A percentile compares a stretch with the other conserved stretches of the same genome.
Evolutionary conservation across 2,888 invertebrate genomes (phyloP).

Genomic region (Andrena chrysosceles): DNA sequence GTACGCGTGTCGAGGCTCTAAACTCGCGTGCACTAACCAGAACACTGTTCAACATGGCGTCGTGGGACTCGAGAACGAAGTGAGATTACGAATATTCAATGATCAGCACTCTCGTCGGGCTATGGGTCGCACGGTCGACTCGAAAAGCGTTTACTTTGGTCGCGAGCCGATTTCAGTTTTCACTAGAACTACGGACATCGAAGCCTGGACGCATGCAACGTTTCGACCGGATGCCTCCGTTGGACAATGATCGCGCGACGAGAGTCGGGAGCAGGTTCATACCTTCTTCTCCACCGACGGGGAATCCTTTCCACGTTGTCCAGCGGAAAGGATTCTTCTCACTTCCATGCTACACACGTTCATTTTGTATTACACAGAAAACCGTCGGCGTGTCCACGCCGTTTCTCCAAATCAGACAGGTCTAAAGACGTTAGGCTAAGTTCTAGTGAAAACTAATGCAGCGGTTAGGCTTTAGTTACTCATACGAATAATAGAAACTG

Average conservation of each 20-base stretch:
- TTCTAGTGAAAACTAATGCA: constrained; percentile 81
- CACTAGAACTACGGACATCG: constrained; percentile 76
- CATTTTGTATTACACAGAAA: constrained; percentile 41
- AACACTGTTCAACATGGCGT: not conserved
- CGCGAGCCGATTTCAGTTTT: constrained; percentile 71
- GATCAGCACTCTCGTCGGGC: constrained; percentile 47
- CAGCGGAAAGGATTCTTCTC: constrained; percentile 33
- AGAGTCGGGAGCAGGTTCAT: constrained; percentile 27
- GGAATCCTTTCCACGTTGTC: constrained; percentile 32
- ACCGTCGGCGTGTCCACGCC: constrained; percentile 30
- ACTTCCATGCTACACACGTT: constrained; percentile 55
- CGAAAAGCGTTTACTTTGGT: constrained; percentile 34
- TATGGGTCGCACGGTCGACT: constrained; percentile 66
- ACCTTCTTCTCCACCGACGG: constrained; percentile 33
- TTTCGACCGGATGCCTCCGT: constrained; percentile 1
- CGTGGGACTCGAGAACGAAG: not conserved
- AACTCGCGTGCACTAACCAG: constrained; percentile 6
- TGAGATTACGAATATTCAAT: constrained; percentile 8
- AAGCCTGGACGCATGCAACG: constrained; percentile 59
- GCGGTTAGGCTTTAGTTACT: constrained; percentile 69
- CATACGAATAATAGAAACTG: constrained; percentile 72
- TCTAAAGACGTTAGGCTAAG: constrained; percentile 69
- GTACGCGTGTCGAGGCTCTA: constrained; percentile 3
- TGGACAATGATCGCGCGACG: constrained; percentile 20
- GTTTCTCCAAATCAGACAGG: constrained; percentile 30